Evolutionary conservation across 2,888 invertebrate species (phyloP).

Genomic region (Acleris emargana): DNA sequence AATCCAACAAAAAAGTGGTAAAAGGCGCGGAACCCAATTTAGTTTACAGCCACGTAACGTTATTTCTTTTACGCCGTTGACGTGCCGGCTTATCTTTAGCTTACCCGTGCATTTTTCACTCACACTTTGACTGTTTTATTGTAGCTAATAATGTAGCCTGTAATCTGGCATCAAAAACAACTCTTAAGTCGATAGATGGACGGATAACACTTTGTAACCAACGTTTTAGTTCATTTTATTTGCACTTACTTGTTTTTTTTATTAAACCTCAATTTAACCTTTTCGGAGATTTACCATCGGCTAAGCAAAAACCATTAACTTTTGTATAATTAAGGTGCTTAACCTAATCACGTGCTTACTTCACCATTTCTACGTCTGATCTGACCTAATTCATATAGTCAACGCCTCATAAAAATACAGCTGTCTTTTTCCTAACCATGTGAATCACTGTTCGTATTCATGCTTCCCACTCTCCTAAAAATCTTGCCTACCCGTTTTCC

Average conservation of each 20-base stretch:
- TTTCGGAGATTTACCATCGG: too few relatives aligned
- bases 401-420: too few relatives aligned
- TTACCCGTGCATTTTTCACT: constrained; percentile 34
- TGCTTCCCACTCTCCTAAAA: background rate
- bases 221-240: background rate
- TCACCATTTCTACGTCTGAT: too few relatives aligned
- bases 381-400: too few relatives aligned
- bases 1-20: constrained; percentile 1
- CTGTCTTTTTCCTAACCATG: too few relatives aligned
- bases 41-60: constrained; percentile 30
- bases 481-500: background rate
- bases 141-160: constrained; percentile 34
- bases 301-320: too few relatives aligned
- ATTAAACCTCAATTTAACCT: too few relatives aligned
- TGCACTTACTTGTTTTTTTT: too few relatives aligned
- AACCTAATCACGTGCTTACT: too few relatives aligned
- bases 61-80: constrained; percentile 30
- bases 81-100: constrained; percentile 33
- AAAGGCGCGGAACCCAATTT: constrained; percentile 26
- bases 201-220: constrained; percentile 5
- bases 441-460: background rate
- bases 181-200: constrained; percentile 7
- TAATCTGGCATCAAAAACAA: constrained; percentile 20
- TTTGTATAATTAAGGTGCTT: too few relatives aligned
- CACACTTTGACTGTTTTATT: constrained; percentile 34